phyloP scores from a whole-genome alignment of 2,797 vertebrate genomes.

The Perodicticus potto region DNA sequence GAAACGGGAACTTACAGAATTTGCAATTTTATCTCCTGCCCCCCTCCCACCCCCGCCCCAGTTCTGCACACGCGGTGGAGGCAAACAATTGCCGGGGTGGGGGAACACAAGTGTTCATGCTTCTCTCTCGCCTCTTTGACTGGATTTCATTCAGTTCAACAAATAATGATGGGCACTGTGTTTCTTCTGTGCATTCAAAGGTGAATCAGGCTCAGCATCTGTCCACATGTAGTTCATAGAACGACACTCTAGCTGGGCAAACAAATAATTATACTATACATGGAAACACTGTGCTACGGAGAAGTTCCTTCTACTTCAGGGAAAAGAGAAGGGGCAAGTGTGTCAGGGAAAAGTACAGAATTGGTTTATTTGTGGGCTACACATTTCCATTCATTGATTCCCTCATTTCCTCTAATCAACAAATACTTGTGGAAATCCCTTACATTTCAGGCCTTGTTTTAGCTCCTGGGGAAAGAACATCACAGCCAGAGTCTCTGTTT shows the following conservation, averaged over 20 bases:
- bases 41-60: background rate
- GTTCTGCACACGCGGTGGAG: background rate
- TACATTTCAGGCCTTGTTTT: too few relatives aligned
- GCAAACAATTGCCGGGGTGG: background rate
- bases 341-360: background rate
- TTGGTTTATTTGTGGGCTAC: background rate
- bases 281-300: background rate
- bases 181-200: background rate
- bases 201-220: background rate
- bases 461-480: background rate
- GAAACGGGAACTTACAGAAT: constrained; percentile 79
- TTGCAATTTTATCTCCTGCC: constrained; percentile 61
- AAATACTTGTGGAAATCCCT: background rate
- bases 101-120: background rate
- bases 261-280: background rate
- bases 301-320: background rate
- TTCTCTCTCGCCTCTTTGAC: constrained; percentile 28
- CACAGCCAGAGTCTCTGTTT: background rate
- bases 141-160: background rate
- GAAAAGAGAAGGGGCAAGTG: background rate
- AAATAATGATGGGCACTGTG: background rate
- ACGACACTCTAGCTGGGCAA: background rate
- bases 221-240: background rate
- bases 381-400: background rate
- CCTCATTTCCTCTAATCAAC: background rate